Conservation (phyloP, 2,113 vertebrate genomes). For the Dryoscopus gambensis region DNA sequence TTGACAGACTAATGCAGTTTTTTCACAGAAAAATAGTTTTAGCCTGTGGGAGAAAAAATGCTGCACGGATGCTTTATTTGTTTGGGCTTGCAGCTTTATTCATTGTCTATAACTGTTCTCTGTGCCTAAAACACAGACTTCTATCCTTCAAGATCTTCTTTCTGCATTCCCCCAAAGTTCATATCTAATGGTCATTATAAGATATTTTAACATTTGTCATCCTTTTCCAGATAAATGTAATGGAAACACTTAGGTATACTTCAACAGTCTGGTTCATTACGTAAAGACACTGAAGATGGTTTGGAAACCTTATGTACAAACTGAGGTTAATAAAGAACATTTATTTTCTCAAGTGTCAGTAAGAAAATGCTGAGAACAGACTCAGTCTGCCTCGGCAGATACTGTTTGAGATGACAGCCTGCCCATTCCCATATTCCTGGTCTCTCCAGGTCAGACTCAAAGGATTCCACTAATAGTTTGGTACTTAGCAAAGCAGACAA, state of each 20-base stretch:
- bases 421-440: slow-evolving; percentile 24
- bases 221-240: neutral
- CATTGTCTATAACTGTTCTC: neutral
- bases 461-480: slow-evolving; percentile 57
- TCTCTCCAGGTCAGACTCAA: slow-evolving; percentile 21
- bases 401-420: neutral
- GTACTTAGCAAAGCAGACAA: slow-evolving; percentile 17
- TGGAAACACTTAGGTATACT: neutral
- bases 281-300: neutral
- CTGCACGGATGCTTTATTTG: neutral
- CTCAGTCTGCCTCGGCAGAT: neutral
- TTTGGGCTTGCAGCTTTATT: neutral
- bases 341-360: neutral
- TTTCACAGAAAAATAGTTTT: neutral
- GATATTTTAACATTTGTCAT: neutral
- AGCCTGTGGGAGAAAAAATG: neutral
- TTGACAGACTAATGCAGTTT: neutral
- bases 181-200: neutral
- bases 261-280: neutral
- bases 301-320: neutral
- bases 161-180: neutral
- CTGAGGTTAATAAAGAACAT: neutral
- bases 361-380: slow-evolving; percentile 1
- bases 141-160: neutral
- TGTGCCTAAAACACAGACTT: neutral